phyloP scores from a whole-genome alignment of 2,113 vertebrate genomes.

The Chaetorhynchus papuensis region DNA sequence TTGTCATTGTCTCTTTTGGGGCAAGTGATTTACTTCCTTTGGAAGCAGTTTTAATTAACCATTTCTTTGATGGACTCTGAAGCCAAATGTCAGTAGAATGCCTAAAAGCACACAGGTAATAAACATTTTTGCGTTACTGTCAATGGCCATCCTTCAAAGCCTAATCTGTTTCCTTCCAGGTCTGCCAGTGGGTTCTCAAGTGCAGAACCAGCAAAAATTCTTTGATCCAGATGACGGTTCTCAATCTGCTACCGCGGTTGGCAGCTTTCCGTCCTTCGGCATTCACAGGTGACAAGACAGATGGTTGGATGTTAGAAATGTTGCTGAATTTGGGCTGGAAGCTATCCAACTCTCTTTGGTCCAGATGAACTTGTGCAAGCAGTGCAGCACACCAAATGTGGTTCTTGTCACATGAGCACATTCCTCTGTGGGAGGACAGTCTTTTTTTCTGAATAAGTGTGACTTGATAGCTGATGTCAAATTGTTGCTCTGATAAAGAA shows the following conservation, averaged over 20 bases:
- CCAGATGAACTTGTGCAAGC: not conserved
- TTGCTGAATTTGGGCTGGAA: not conserved
- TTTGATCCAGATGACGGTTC: slow-evolving; percentile 95
- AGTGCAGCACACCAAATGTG: not conserved
- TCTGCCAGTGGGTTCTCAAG: slow-evolving; percentile 96
- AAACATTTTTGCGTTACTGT: not conserved
- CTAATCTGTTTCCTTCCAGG: slow-evolving; percentile 68
- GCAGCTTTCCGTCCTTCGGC: slow-evolving; percentile 91
- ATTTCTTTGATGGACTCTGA: not conserved
- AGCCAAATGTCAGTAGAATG: not conserved
- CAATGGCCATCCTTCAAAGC: not conserved
- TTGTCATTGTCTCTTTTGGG: not conserved
- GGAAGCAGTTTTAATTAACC: not conserved
- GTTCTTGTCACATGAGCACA: not conserved
- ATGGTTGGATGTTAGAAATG: not conserved
- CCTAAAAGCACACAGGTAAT: not conserved
- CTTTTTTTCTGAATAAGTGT: not conserved
- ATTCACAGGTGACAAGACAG: slow-evolving; percentile 85
- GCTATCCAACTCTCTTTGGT: not conserved
- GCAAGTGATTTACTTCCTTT: not conserved
- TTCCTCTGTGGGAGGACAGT: not conserved
- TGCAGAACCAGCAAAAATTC: slow-evolving; percentile 94
- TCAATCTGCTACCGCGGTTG: slow-evolving; percentile 90
- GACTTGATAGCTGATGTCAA: not conserved
- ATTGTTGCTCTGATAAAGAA: not conserved